Percentiles rank a stretch among this genome's conserved stretches.
Evolutionary conservation across 2,888 invertebrate genomes (phyloP).

Genomic region (Caenorhabditis panamensis): DNA sequence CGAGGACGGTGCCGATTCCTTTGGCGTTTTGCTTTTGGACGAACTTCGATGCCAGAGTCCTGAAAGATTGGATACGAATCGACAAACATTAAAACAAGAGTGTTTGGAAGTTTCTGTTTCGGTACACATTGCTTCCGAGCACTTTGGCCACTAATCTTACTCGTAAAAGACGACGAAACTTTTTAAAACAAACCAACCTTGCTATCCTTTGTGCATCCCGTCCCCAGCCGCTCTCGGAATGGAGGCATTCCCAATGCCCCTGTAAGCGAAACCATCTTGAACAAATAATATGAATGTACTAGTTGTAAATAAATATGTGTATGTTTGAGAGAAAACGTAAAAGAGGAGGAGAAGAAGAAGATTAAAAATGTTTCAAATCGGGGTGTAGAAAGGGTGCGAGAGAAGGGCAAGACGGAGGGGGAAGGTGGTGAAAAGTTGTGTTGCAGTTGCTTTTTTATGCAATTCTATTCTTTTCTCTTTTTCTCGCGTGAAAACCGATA

Average conservation of each 20-base stretch:
- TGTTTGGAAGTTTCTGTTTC: not conserved
- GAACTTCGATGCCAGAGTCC: constrained; percentile 63
- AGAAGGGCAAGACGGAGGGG: not conserved
- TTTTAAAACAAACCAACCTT: constrained; percentile 56
- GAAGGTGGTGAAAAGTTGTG: constrained; percentile 1
- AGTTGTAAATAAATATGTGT: constrained; percentile 3
- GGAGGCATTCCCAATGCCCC: constrained; percentile 64
- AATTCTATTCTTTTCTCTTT: constrained; percentile 6
- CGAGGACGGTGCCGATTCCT: constrained; percentile 47
- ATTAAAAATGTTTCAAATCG: constrained; percentile 40
- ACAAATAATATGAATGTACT: constrained; percentile 50
- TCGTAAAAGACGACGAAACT: constrained; percentile 7
- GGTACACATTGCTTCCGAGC: constrained; percentile 38
- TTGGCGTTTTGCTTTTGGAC: constrained; percentile 39
- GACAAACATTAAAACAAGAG: constrained; percentile 42
- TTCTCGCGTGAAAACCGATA: constrained; percentile 59
- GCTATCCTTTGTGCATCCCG: constrained; percentile 63
- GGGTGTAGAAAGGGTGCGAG: not conserved
- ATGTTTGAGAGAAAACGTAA: constrained; percentile 13
- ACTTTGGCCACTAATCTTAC: constrained; percentile 25
- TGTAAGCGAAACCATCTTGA: constrained; percentile 61
- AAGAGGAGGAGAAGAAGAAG: constrained; percentile 12
- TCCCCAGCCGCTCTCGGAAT: constrained; percentile 61
- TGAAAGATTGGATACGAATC: constrained; percentile 26
- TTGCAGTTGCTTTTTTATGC: no score